Base-by-base conservation (phyloP, 2,113 vertebrate species). In the Coregonus clupeaformis region DNA sequence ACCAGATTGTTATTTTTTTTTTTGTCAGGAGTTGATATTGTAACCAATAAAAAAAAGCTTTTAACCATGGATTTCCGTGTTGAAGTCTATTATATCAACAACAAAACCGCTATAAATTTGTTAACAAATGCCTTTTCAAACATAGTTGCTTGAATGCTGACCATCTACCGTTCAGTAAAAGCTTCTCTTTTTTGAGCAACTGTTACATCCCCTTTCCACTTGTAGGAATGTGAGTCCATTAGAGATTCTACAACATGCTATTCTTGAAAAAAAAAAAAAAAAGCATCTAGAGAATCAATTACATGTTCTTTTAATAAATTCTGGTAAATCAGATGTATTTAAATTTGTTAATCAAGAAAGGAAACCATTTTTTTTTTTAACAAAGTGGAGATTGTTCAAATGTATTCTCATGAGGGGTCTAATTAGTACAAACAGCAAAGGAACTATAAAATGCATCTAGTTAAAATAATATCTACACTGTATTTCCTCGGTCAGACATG, bases 11-110 rank as follows among this genome's bases (percentile, higher is more conserved):
- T 45, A 1, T 45, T 52, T 18, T 52, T 52, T 86, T 92, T 92
- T 94, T 96, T 96, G 93, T 94, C 94, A 95, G 96, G 94, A 96
- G 91, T 94, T 95, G 92, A 91, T 94, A 95, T 92, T 96, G 93
- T 98, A 96, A 96, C 94, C 95, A 98, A 98, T 98, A 97, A 98
- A 95, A 86, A 90, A 86, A 91, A 94, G 88, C 94, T 95, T 96
- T 96, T 97, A 96, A 97, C 93, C 94, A 95, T 91, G 85, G 79
- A 69, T 72, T 20, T 29, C 67, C 57, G 75, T 67, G 4, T 63
- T 63, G 64, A 4, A 52, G 49, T 14, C 12, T 42, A 42, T 42
- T 11, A 52, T 49, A 6, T 42, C 6, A 12, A 16, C 1, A 14
- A 16, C 14, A 36, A 36, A 49, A 16, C 14, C 3, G 14, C 7